Evolutionary conservation across 2,113 vertebrate genomes (phyloP).

Genomic region (Alligator sinensis): DNA sequence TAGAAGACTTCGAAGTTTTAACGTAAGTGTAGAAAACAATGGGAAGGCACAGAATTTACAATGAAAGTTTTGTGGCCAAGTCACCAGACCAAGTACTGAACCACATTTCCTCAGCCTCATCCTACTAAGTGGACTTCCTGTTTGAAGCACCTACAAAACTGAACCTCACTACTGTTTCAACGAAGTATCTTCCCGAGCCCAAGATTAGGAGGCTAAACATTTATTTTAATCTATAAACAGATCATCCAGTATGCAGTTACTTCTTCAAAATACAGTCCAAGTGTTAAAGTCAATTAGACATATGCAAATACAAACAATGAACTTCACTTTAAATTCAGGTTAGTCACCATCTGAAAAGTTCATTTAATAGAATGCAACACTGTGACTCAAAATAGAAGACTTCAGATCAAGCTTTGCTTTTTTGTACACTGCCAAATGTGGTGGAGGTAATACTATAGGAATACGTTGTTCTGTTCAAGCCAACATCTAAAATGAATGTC

Average conservation of each 20-base stretch:
- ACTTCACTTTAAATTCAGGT: not conserved
- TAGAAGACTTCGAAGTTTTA: not conserved
- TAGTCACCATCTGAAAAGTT: slow-evolving; percentile 25
- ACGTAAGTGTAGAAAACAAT: not conserved
- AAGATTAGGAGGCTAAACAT: not conserved
- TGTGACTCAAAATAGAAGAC: slow-evolving; percentile 3
- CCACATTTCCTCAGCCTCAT: not conserved
- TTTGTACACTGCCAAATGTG: not conserved
- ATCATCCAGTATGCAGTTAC: not conserved
- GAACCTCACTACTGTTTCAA: not conserved
- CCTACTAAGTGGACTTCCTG: not conserved
- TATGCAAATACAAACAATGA: not conserved
- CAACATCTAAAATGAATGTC: not conserved
- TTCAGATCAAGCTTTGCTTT: slow-evolving; percentile 3
- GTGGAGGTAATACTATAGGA: not conserved
- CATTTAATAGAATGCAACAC: slow-evolving; percentile 23
- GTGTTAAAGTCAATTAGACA: not conserved
- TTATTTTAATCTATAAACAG: not conserved
- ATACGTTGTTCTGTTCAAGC: not conserved
- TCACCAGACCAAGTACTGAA: not conserved
- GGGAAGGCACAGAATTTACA: not conserved
- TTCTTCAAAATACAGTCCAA: not conserved
- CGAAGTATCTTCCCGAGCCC: not conserved
- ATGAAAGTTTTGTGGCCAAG: not conserved
- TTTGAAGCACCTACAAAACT: not conserved